phyloP scores from a whole-genome alignment of 1,140 invertebrate genomes.

The Coelopa frigida region DNA sequence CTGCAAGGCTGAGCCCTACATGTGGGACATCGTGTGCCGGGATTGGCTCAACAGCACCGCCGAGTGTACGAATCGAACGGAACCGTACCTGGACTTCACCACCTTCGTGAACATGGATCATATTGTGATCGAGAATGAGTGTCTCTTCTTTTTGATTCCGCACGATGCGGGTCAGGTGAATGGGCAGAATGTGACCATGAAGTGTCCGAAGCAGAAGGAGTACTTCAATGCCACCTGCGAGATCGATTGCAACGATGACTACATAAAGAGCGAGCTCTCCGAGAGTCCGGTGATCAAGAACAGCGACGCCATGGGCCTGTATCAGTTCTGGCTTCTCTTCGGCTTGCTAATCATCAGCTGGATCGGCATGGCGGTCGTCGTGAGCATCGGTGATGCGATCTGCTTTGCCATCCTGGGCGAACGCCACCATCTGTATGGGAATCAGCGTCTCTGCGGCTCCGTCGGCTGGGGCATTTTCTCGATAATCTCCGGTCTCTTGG shows the following conservation, averaged over 20 bases:
- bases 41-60: constrained; percentile 28
- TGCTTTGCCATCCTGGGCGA: constrained; percentile 69
- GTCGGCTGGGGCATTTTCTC: constrained; percentile 73
- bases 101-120: constrained; percentile 20
- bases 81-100: constrained; percentile 20
- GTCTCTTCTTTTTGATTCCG: constrained; percentile 30
- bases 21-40: constrained; percentile 35
- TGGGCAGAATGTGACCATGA: constrained; percentile 23
- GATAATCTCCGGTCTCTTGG: constrained; percentile 63
- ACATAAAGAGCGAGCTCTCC: constrained; percentile 32
- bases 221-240: constrained; percentile 50
- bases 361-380: constrained; percentile 74
- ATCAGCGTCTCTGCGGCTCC: constrained; percentile 75
- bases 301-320: constrained; percentile 41
- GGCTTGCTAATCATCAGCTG: constrained; percentile 63
- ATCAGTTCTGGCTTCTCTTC: constrained; percentile 66
- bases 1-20: constrained; percentile 25
- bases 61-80: constrained; percentile 19
- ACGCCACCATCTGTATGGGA: constrained; percentile 63
- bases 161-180: constrained; percentile 23
- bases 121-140: constrained; percentile 4
- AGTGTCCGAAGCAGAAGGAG: constrained; percentile 33
- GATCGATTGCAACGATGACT: constrained; percentile 48
- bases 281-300: constrained; percentile 37
- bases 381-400: constrained; percentile 74